phyloP scores from a whole-genome alignment of 2,113 vertebrate genomes.

The Perca flavescens region DNA sequence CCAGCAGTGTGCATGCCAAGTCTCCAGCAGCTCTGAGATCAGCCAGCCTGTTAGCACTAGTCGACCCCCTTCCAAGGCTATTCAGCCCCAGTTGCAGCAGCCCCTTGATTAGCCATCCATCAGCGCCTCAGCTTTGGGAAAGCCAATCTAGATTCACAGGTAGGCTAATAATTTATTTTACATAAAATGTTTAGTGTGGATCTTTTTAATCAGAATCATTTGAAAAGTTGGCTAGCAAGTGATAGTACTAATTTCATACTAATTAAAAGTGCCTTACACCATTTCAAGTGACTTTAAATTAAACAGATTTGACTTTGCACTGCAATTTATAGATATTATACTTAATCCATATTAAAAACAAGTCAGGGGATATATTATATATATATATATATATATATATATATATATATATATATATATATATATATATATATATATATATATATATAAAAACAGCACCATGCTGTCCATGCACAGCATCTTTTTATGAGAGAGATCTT shows the following conservation, averaged over 20 bases:
- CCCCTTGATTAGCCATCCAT: constrained; percentile 37
- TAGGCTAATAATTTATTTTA: constrained; percentile 5
- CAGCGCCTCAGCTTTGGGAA: constrained; percentile 7
- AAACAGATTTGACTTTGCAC: constrained; percentile 17
- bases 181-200: neutral
- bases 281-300: constrained; percentile 18
- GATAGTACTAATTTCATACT: neutral
- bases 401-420: no score
- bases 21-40: constrained; percentile 47
- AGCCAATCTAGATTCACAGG: constrained; percentile 5
- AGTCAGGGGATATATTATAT: neutral
- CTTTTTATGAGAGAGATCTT: constrained; percentile 36
- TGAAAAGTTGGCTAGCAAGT: neutral
- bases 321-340: constrained; percentile 11
- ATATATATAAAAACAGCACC: neutral
- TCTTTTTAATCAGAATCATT: constrained; percentile 1
- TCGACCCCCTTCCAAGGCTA: constrained; percentile 23
- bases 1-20: constrained; percentile 18
- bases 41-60: constrained; percentile 40
- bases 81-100: constrained; percentile 11
- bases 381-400: no score
- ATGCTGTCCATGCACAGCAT: neutral
- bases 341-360: constrained; percentile 7
- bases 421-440: no score
- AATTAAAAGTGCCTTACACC: neutral